Evolutionary conservation across 1,140 invertebrate species (phyloP), one percentile per base, ranked within the genome.

Genomic region (Amphibalanus amphitrite): DNA sequence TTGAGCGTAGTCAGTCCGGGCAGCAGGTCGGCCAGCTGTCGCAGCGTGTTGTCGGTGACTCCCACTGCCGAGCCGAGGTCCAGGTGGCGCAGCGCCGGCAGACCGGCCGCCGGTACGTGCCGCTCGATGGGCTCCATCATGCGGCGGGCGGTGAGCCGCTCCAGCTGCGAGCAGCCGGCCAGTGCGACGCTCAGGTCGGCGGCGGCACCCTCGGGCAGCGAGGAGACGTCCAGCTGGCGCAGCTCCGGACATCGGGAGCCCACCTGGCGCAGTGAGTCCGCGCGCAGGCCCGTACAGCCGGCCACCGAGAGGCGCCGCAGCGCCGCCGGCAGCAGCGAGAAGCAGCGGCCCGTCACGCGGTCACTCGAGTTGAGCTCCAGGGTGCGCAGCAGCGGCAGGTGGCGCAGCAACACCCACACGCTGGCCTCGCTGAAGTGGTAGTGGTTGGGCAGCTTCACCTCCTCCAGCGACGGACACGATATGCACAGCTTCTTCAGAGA

Each of bases 361-460:
- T 10, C 26, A 17, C 65, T 67, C 26, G 26, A 15, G 23, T 67
- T 67, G 10, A 67, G 28, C 3, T 67, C 65, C 3, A 67, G 65
- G 3, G 26, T 10, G 26, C 65, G 65, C 65, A 67, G 65, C 8
- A 1, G 17, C 26, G 26, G 26, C 26, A 67, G 65, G 28, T 67
- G n/a, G n/a, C 28, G 65, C 65, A 67, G n/a, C 65, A 67, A 26
- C 65, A 67, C 26, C 65, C 65, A 67, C 65, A 67, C 65, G 65
- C 65, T 67, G 10, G 65, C 20, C 65, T 67, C 65, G 65, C 65
- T 67, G 65, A 67, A 67, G 65, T 67, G 65, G n/a, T 67, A 67
- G 65, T 67, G 65, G 28, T 3, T 15, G 23, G 65, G 65, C 65
- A 67, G 65, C 8, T 28, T 10, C 3, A 67, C 65, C 10, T 20